phyloP scores from a whole-genome alignment of 2,888 invertebrate genomes.

The Phortica magna region DNA sequence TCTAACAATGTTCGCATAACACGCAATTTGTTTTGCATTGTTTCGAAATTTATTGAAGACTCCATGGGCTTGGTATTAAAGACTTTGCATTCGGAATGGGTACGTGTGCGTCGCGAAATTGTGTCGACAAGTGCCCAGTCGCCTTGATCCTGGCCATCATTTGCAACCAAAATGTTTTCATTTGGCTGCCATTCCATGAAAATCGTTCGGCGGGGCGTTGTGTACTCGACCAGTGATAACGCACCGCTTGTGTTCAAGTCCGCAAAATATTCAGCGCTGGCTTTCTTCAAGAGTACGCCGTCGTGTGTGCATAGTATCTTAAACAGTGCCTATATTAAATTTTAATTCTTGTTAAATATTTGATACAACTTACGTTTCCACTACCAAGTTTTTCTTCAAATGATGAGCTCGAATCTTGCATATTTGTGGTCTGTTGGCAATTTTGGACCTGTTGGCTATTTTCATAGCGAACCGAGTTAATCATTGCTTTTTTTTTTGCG shows the following conservation, averaged over 20 bases:
- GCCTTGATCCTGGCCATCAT: slow-evolving; percentile 88
- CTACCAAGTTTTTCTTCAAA: slow-evolving; percentile 52
- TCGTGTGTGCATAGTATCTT: slow-evolving; percentile 89
- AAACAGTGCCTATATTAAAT: not conserved
- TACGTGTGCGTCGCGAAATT: slow-evolving; percentile 77
- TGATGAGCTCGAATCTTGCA: slow-evolving; percentile 42
- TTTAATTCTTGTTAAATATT: not conserved
- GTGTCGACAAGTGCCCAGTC: slow-evolving; percentile 90
- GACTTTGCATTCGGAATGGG: slow-evolving; percentile 75
- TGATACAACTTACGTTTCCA: slow-evolving; percentile 62
- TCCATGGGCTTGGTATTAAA: slow-evolving; percentile 75
- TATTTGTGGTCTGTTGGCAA: slow-evolving; percentile 59
- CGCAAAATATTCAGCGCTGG: slow-evolving; percentile 81
- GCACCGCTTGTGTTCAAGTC: slow-evolving; percentile 81
- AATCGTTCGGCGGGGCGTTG: slow-evolving; percentile 78
- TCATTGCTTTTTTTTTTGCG: slow-evolving; percentile 53
- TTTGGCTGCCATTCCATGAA: slow-evolving; percentile 91
- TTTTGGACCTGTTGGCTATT: slow-evolving; percentile 65
- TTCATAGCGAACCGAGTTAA: slow-evolving; percentile 69
- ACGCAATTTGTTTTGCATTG: slow-evolving; percentile 72
- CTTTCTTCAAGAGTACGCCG: slow-evolving; percentile 86
- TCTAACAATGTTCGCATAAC: slow-evolving; percentile 81
- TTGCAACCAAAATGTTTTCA: slow-evolving; percentile 84
- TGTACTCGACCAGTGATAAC: slow-evolving; percentile 73
- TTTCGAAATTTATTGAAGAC: slow-evolving; percentile 43